phyloP scores from a whole-genome alignment of 2,113 vertebrate species.

The Lota lota region DNA sequence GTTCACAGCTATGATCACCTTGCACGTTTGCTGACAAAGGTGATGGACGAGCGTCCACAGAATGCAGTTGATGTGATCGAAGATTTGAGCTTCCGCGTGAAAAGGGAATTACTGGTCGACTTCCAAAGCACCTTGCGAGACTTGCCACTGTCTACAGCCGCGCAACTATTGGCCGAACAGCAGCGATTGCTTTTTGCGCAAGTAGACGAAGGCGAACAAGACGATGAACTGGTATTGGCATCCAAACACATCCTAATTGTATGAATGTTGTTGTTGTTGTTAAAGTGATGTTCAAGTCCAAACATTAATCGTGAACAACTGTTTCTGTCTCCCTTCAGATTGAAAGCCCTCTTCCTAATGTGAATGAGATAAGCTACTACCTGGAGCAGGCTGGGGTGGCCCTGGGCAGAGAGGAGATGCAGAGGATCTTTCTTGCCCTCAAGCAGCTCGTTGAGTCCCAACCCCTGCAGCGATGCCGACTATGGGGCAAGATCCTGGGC shows the following conservation, averaged over 20 bases:
- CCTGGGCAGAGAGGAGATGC: constrained; percentile 82
- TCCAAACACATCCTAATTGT: background rate
- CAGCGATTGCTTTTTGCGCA: constrained; percentile 75
- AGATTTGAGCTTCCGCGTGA: constrained; percentile 84
- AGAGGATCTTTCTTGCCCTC: constrained; percentile 85
- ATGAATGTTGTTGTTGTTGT: background rate
- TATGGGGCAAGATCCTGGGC: constrained; percentile 96
- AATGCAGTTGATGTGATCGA: constrained; percentile 86
- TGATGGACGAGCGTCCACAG: constrained; percentile 84
- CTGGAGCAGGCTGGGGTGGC: constrained; percentile 89
- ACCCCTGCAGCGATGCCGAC: constrained; percentile 79
- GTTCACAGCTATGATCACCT: constrained; percentile 88
- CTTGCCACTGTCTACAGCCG: constrained; percentile 55
- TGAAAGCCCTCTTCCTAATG: constrained; percentile 79
- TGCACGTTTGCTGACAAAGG: constrained; percentile 76
- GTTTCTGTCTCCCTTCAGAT: constrained; percentile 57
- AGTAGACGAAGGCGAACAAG: constrained; percentile 46
- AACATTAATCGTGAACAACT: background rate
- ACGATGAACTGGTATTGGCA: constrained; percentile 70
- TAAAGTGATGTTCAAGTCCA: background rate
- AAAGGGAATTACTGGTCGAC: constrained; percentile 71
- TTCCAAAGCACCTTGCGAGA: constrained; percentile 78
- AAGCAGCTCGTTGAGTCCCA: constrained; percentile 81
- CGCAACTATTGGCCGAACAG: constrained; percentile 76
- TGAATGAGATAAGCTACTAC: constrained; percentile 86